A percentile compares a stretch with the other conserved stretches of the same genome.
phyloP scores from a whole-genome alignment of 2,113 vertebrate genomes.

The Malaclemys terrapin region DNA sequence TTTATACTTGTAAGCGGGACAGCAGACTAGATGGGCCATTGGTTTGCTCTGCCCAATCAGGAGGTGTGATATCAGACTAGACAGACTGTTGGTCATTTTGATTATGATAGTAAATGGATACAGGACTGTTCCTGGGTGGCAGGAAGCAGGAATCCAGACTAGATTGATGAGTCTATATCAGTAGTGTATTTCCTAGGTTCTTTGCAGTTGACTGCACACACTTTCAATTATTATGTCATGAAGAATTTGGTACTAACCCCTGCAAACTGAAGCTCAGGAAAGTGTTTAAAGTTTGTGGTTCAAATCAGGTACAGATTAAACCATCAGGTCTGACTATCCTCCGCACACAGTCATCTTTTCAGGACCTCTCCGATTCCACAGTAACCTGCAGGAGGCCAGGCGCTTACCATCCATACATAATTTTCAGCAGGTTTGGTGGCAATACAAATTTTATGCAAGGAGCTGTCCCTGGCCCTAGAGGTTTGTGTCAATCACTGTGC shows the following conservation, averaged over 20 bases:
- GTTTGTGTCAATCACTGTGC: not conserved
- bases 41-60: not conserved
- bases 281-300: not conserved
- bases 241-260: not conserved
- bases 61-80: accelerated
- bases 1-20: too few relatives aligned
- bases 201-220: not conserved
- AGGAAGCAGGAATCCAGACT: not conserved
- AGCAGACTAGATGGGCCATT: not conserved
- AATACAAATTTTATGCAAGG: not conserved
- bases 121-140: not conserved
- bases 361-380: not conserved
- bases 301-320: not conserved
- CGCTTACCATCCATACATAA: not conserved
- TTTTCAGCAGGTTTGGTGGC: not conserved
- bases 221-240: not conserved
- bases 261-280: not conserved
- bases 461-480: not conserved
- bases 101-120: not conserved
- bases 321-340: not conserved
- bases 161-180: not conserved
- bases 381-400: not conserved
- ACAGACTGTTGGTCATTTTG: not conserved
- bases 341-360: not conserved
- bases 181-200: not conserved